Conservation (phyloP, 2,888 invertebrate species). For the Cylindroiulus punctatus region DNA sequence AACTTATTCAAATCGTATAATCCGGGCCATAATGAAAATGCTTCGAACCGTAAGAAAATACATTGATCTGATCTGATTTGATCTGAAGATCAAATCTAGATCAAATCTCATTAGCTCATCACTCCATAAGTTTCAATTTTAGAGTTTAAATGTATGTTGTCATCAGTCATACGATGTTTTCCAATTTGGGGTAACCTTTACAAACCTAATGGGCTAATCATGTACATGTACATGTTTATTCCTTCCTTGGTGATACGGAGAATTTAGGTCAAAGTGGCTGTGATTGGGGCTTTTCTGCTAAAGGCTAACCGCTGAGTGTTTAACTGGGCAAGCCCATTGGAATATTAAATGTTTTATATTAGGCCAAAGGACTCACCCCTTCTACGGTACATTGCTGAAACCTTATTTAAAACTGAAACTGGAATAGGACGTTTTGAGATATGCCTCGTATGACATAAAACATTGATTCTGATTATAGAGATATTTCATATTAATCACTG, state of each 20-base stretch:
- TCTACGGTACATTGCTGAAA: background rate
- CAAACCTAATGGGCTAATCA: background rate
- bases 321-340: background rate
- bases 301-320: background rate
- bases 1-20: too few relatives aligned
- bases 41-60: background rate
- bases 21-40: too few relatives aligned
- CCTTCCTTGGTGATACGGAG: background rate
- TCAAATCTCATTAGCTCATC: background rate
- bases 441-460: background rate
- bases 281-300: slow-evolving; percentile 20
- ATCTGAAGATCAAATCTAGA: too few relatives aligned
- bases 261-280: slow-evolving; percentile 29
- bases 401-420: slow-evolving; percentile 1
- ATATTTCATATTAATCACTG: too few relatives aligned
- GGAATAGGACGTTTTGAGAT: background rate
- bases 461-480: background rate
- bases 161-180: background rate
- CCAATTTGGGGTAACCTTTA: background rate
- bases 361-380: slow-evolving; percentile 47
- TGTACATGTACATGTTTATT: background rate
- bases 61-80: too few relatives aligned
- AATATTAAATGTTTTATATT: slow-evolving; percentile 23
- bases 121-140: background rate
- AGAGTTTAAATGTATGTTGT: background rate